These are phyloP conservation scores for Mesoligia furuncula DNA, from an alignment of 2,888 invertebrate genomes.

Conservation along the genomic window DNA sequence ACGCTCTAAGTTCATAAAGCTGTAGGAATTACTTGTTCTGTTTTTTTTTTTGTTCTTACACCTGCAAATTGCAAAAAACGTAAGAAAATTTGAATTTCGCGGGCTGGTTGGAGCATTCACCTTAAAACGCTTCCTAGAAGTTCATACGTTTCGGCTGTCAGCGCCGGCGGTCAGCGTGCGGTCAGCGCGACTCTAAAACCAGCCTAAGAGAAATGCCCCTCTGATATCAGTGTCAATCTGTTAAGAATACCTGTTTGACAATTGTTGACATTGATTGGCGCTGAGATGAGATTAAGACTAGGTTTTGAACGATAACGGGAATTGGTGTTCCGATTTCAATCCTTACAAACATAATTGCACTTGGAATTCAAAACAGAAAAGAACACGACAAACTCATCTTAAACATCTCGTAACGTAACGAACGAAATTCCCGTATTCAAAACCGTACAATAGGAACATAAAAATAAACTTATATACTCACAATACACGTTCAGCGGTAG, in stretches of 20 bases:
- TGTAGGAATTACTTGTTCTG: too few species aligned
- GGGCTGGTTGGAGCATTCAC: too few species aligned
- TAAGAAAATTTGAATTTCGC: too few species aligned
- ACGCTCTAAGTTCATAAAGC: too few species aligned
- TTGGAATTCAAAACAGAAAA: constrained; percentile 5
- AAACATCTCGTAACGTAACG: neutral
- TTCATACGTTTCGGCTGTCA: too few species aligned
- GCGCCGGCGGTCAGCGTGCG: too few species aligned
- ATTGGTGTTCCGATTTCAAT: neutral
- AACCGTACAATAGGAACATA: constrained; percentile 14
- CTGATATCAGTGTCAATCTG: neutral
- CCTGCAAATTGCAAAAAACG: too few species aligned
- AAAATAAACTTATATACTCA: constrained; percentile 89
- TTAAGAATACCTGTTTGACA: neutral
- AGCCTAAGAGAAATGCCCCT: too few species aligned
- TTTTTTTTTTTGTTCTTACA: too few species aligned
- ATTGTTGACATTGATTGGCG: too few species aligned
- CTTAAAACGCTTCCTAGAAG: too few species aligned
- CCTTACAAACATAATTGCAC: neutral
- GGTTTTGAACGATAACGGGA: neutral
- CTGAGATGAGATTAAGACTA: neutral
- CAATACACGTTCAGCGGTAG: constrained; percentile 96
- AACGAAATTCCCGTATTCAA: constrained; percentile 26
- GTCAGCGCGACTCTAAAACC: too few species aligned
- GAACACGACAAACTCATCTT: neutral